Conservation (phyloP, 2,888 invertebrate species). For the Erebia palarica region DNA sequence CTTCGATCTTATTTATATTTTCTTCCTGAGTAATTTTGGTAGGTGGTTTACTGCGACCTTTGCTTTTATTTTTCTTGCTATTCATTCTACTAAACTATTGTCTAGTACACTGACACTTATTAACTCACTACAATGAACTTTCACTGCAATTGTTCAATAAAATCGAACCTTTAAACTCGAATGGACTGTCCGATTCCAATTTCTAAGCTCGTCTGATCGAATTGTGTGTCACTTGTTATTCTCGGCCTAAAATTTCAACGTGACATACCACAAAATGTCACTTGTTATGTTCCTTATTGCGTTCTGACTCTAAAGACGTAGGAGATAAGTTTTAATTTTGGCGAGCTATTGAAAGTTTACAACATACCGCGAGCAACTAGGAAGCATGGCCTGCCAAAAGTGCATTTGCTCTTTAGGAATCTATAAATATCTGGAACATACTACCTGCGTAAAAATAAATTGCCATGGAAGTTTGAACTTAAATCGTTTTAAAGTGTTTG, state of each 20-base stretch:
- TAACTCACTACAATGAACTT: constrained; percentile 30
- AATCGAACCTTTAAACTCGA: constrained; percentile 28
- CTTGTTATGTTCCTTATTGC: constrained; percentile 6
- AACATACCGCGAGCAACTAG: constrained; percentile 47
- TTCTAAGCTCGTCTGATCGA: constrained; percentile 69
- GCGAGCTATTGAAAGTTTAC: constrained; percentile 39
- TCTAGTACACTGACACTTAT: constrained; percentile 26
- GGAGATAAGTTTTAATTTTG: constrained; percentile 27
- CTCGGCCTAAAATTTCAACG: constrained; percentile 63
- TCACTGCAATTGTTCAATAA: constrained; percentile 29
- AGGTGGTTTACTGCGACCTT: constrained; percentile 58
- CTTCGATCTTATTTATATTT: constrained; percentile 24
- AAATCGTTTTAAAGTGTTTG: background rate
- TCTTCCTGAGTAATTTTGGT: constrained; percentile 47
- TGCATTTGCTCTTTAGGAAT: constrained; percentile 48
- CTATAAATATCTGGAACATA: constrained; percentile 44
- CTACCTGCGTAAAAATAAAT: constrained; percentile 8
- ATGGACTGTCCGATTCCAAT: constrained; percentile 64
- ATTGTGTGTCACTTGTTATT: constrained; percentile 65
- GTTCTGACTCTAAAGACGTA: constrained; percentile 23
- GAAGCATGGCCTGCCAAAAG: constrained; percentile 55
- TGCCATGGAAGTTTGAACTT: background rate
- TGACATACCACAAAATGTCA: constrained; percentile 71
- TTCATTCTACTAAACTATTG: constrained; percentile 54
- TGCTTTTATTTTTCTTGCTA: constrained; percentile 68